Base-by-base conservation (phyloP, 2,888 invertebrate species). In the Thecophora atra region DNA sequence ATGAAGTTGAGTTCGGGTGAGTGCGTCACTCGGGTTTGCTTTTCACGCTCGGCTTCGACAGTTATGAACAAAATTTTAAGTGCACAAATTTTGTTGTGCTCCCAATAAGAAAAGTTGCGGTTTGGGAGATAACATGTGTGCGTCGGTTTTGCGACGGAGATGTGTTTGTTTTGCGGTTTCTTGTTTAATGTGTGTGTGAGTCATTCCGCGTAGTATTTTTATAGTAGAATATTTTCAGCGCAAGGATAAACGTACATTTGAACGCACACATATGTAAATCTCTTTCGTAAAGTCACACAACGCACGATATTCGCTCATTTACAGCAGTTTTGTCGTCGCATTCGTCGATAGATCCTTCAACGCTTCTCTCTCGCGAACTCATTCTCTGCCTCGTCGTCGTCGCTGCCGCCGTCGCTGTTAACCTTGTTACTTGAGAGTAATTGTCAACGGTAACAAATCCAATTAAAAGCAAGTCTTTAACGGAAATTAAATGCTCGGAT, bases 1-100 rank as follows among this genome's bases (percentile, higher is more conserved):
- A 77, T 79, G 72, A 71, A 28, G 72, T 28, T 60, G 26, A 21
- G 28, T 5, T 5, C 21, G 71, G 37, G n/a, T 37, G 52, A 37
- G 21, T 28, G 52, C 17, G 8, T 44, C 44, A 44, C 56, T 56
- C 21, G 19, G 56, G 56, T 21, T 44, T 47, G 47, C 37, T 30
- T 37, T 37, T 63, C 70, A 70, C 63, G 70, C 70, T 63, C 52
- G 70, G 52, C 70, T 63, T 62, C 63, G 70, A 70, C 70, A 63
- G 63, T 63, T 70, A 70, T 70, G 70, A 19, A 62, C 62, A 47
- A 44, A 47, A 58, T 44, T 58, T 24, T 15, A 69, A 56, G 56
- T 5, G 24, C 56, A 56, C 56, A 19, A 56, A 21, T 21, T 56
- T 56, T 3, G 56, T 63, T 44, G 37, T 47, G n/a, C n/a, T n/a